Conservation (phyloP, 2,888 invertebrate species). For the Lasioglossum vierecki region DNA sequence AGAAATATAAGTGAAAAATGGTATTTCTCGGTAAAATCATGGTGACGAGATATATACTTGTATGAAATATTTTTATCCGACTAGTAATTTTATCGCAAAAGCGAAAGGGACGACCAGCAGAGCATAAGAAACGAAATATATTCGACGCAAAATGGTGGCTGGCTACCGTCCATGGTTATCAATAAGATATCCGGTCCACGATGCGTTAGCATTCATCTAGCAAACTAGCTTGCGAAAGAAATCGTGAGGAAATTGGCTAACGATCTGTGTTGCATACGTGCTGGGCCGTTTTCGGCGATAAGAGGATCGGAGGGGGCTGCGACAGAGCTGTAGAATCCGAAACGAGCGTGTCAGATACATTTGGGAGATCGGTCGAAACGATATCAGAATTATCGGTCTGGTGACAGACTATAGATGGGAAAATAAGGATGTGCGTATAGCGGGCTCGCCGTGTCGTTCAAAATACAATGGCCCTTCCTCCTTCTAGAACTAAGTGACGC, state of each 20-base stretch:
- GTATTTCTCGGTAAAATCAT: too few relatives aligned
- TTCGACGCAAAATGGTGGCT: not conserved
- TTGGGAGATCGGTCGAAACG: constrained; percentile 39
- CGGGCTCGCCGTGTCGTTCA: constrained; percentile 29
- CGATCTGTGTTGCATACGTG: constrained; percentile 1
- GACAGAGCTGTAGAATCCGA: not conserved
- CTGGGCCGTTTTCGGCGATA: not conserved
- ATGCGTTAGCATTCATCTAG: constrained; percentile 1
- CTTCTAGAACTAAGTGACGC: constrained; percentile 42
- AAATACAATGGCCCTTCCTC: constrained; percentile 39
- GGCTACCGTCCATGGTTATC: not conserved
- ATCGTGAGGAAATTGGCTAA: not conserved
- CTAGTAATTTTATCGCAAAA: not conserved
- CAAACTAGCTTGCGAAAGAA: constrained; percentile 7
- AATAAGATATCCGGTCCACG: constrained; percentile 5
- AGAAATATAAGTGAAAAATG: too few relatives aligned
- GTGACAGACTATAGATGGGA: constrained; percentile 46
- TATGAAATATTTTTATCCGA: too few relatives aligned
- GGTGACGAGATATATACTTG: too few relatives aligned
- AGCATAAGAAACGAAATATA: not conserved
- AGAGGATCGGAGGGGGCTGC: not conserved
- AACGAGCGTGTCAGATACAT: constrained; percentile 38
- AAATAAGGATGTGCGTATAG: constrained; percentile 25
- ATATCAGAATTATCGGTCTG: constrained; percentile 33
- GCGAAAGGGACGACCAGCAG: not conserved